Percentiles rank a stretch among this genome's conserved stretches.
These are phyloP conservation scores for Chitala chitala DNA, from an alignment of 2,113 vertebrate species.

Conservation along the genomic window DNA sequence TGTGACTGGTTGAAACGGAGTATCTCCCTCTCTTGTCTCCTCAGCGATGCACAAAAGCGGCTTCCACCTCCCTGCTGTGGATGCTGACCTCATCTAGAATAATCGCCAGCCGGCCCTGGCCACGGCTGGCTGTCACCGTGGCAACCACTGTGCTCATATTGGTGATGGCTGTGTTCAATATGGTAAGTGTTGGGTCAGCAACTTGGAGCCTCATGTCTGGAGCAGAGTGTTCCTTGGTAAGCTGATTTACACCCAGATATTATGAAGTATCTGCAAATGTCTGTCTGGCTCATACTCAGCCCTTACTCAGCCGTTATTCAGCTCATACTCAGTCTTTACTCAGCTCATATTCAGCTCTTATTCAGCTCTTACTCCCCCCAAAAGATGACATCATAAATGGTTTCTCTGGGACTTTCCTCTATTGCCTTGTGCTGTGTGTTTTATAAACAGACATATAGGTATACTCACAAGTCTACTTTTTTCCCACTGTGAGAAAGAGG, in stretches of 20 bases:
- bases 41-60: conserved; percentile 85
- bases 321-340: too few species aligned
- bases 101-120: conserved; percentile 87
- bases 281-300: too few species aligned
- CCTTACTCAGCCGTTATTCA: too few species aligned
- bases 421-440: too few species aligned
- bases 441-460: too few species aligned
- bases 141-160: conserved; percentile 83
- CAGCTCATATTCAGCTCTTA: too few species aligned
- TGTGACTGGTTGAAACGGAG: too few species aligned
- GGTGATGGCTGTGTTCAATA: conserved; percentile 93
- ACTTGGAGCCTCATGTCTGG: neutral
- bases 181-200: conserved; percentile 68
- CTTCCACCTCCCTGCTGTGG: conserved; percentile 73
- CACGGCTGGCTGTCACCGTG: conserved; percentile 82
- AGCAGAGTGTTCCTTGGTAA: neutral
- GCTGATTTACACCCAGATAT: neutral
- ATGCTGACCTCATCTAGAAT: conserved; percentile 82
- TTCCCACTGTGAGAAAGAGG: too few species aligned
- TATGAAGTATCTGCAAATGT: neutral
- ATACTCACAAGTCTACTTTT: too few species aligned
- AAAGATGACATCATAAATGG: too few species aligned
- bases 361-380: too few species aligned
- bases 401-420: too few species aligned
- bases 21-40: conserved; percentile 24